These are phyloP conservation scores for Laothoe populi DNA, from an alignment of 2,888 invertebrate species.

Conservation along the genomic window DNA sequence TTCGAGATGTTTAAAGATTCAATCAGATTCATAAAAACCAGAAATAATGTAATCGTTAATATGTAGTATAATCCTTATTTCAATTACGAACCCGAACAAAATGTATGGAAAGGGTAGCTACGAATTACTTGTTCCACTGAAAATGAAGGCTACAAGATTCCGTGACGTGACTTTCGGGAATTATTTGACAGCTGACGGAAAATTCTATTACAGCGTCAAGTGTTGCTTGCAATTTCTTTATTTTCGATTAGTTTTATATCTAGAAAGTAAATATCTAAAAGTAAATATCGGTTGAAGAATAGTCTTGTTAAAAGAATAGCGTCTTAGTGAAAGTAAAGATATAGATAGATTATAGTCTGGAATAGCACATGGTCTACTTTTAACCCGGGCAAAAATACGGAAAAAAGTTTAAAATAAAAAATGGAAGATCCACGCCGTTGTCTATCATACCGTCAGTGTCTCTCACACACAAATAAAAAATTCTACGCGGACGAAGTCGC, in stretches of 20 bases:
- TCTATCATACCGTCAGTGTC: too few relatives aligned
- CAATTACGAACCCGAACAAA: background rate
- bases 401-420: too few relatives aligned
- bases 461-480: too few relatives aligned
- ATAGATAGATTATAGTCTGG: too few relatives aligned
- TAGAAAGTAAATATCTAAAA: too few relatives aligned
- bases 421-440: too few relatives aligned
- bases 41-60: background rate
- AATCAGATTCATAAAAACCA: background rate
- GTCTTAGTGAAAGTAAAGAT: too few relatives aligned
- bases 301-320: too few relatives aligned
- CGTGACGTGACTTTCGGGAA: slow-evolving; percentile 17
- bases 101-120: background rate
- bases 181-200: background rate
- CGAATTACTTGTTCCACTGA: slow-evolving; percentile 34
- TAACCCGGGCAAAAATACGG: too few relatives aligned
- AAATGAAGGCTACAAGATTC: slow-evolving; percentile 32
- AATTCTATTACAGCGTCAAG: background rate
- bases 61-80: background rate
- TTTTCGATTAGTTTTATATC: background rate
- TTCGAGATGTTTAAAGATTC: background rate
- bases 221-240: background rate
- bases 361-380: too few relatives aligned
- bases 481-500: too few relatives aligned
- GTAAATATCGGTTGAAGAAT: too few relatives aligned